phyloP scores from a whole-genome alignment of 2,888 invertebrate genomes.

The Papilio elwesi region DNA sequence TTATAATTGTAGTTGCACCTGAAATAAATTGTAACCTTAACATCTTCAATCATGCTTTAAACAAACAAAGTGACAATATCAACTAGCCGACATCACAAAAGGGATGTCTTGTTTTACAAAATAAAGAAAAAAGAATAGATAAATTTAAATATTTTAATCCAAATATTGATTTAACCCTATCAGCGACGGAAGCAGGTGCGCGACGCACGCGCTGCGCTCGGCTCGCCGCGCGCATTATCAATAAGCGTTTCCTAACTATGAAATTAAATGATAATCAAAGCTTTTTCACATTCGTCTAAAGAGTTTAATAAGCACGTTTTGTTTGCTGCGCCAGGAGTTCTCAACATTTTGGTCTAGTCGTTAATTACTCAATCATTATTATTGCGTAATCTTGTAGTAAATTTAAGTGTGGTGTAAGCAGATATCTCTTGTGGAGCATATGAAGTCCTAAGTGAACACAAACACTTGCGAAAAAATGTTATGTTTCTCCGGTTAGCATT shows the following conservation, averaged over 20 bases:
- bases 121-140: constrained; percentile 50
- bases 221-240: constrained; percentile 65
- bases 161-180: constrained; percentile 84
- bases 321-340: constrained; percentile 55
- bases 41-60: constrained; percentile 29
- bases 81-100: constrained; percentile 13
- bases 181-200: constrained; percentile 81
- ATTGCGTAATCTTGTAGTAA: not conserved
- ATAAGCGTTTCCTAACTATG: constrained; percentile 80
- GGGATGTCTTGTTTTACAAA: constrained; percentile 4
- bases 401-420: not conserved
- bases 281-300: constrained; percentile 77
- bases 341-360: constrained; percentile 53
- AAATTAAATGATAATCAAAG: constrained; percentile 84
- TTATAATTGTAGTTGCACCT: constrained; percentile 9
- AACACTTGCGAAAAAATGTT: not conserved
- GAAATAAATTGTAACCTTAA: constrained; percentile 29
- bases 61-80: constrained; percentile 19
- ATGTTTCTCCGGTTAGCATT: too few relatives aligned
- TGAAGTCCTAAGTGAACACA: not conserved
- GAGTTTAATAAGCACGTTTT: constrained; percentile 76
- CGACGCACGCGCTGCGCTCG: constrained; percentile 63
- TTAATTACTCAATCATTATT: constrained; percentile 1
- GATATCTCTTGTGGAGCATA: not conserved
- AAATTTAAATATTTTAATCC: constrained; percentile 75